Evolutionary conservation across 2,113 vertebrate species (phyloP).

Genomic region (Megaceryle torquata): DNA sequence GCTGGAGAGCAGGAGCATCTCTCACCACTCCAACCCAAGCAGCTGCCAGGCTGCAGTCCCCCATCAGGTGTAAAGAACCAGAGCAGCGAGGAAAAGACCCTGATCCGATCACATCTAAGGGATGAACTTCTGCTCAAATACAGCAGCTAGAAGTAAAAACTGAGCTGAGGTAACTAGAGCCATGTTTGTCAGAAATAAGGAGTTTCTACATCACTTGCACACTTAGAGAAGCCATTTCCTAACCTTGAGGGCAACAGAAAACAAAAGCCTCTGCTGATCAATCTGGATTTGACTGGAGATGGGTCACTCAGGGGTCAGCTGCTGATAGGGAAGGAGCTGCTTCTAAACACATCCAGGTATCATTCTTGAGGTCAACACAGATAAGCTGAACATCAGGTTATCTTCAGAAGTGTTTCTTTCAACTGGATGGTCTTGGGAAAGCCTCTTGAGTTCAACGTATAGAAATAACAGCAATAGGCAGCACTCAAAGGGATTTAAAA

Average conservation of each 20-base stretch:
- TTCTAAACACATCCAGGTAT: background rate
- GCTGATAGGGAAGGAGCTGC: background rate
- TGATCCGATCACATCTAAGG: too few species aligned
- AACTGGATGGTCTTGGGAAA: background rate
- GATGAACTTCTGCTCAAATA: background rate
- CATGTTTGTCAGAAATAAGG: fast-evolving
- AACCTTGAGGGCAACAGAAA: background rate
- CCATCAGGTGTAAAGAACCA: background rate
- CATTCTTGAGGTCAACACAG: background rate
- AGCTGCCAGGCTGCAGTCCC: background rate
- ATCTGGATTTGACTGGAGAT: background rate
- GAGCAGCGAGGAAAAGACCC: background rate
- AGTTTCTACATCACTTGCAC: background rate
- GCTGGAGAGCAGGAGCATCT: background rate
- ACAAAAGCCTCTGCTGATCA: background rate
- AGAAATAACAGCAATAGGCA: background rate
- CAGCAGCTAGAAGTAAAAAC: background rate
- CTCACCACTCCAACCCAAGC: background rate
- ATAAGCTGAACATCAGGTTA: background rate
- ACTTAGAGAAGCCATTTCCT: background rate
- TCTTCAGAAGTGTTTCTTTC: background rate
- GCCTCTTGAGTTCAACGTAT: fast-evolving
- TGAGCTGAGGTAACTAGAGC: background rate
- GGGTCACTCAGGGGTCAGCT: background rate
- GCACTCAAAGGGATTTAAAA: background rate